These are phyloP conservation scores for Luperina testacea DNA, from an alignment of 2,888 invertebrate genomes.

Conservation along the genomic window DNA sequence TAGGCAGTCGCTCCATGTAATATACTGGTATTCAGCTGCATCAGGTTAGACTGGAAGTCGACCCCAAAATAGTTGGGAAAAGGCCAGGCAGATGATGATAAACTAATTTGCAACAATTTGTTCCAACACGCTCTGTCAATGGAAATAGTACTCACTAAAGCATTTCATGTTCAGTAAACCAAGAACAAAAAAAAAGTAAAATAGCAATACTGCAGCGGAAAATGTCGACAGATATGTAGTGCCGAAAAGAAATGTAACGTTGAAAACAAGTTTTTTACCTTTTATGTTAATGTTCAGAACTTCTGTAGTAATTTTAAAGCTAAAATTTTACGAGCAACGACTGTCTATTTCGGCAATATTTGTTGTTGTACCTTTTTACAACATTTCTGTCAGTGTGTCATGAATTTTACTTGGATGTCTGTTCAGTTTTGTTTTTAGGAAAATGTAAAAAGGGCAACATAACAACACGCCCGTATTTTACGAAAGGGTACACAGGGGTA, in stretches of 20 bases:
- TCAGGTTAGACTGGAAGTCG: no score
- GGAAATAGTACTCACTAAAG: background rate
- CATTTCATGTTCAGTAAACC: background rate
- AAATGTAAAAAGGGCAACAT: background rate
- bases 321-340: slow-evolving; percentile 16
- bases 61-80: no score
- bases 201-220: slow-evolving; percentile 23
- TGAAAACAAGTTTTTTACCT: slow-evolving; percentile 40
- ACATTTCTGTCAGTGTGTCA: slow-evolving; percentile 25
- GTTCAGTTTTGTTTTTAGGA: slow-evolving; percentile 14
- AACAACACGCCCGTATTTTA: accelerated
- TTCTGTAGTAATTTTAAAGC: slow-evolving; percentile 37
- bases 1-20: no score
- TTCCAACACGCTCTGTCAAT: slow-evolving; percentile 1
- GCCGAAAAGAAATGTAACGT: slow-evolving; percentile 37
- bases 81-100: no score
- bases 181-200: background rate
- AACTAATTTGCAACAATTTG: background rate
- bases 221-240: slow-evolving; percentile 35
- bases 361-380: slow-evolving; percentile 18
- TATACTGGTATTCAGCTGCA: no score
- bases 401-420: background rate
- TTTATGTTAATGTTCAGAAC: slow-evolving; percentile 41
- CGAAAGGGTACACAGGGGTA: background rate
- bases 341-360: slow-evolving; percentile 23